phyloP scores from a whole-genome alignment of 2,888 invertebrate species.

The Clistopyga incitator region DNA sequence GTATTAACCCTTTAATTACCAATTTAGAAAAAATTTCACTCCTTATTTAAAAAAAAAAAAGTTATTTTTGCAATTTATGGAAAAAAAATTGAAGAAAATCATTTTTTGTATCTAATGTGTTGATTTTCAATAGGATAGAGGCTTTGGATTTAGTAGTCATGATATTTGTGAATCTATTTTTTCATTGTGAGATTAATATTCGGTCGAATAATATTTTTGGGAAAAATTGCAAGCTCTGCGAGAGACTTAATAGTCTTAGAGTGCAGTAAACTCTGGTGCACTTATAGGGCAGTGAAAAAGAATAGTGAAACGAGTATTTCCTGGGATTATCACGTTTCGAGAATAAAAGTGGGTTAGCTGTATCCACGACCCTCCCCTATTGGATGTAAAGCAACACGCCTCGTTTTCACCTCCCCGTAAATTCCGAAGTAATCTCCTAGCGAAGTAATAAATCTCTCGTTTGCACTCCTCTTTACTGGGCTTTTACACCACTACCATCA shows the following conservation, averaged over 20 bases:
- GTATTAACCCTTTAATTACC: too few relatives aligned
- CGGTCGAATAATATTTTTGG: too few relatives aligned
- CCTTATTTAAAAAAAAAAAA: too few relatives aligned
- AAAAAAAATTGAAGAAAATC: too few relatives aligned
- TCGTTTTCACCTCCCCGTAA: slow-evolving; percentile 31
- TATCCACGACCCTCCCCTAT: slow-evolving; percentile 15
- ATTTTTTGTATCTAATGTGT: too few relatives aligned
- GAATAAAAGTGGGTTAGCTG: slow-evolving; percentile 51
- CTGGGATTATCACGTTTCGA: slow-evolving; percentile 55
- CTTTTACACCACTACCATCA: not conserved
- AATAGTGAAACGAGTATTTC: slow-evolving; percentile 8
- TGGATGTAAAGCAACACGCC: slow-evolving; percentile 45
- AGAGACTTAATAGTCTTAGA: not conserved
- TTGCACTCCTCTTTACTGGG: slow-evolving; percentile 29
- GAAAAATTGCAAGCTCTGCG: too few relatives aligned
- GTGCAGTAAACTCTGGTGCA: slow-evolving; percentile 21
- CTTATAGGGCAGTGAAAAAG: slow-evolving; percentile 2
- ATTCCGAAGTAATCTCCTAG: slow-evolving; percentile 62
- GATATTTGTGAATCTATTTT: too few relatives aligned
- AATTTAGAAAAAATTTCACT: too few relatives aligned
- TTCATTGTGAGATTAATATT: too few relatives aligned
- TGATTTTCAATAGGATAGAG: too few relatives aligned
- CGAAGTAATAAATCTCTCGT: slow-evolving; percentile 58
- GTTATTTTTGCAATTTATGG: too few relatives aligned
- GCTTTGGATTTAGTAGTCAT: too few relatives aligned